Conservation (phyloP, 2,113 vertebrate species). For the Equus przewalskii region DNA sequence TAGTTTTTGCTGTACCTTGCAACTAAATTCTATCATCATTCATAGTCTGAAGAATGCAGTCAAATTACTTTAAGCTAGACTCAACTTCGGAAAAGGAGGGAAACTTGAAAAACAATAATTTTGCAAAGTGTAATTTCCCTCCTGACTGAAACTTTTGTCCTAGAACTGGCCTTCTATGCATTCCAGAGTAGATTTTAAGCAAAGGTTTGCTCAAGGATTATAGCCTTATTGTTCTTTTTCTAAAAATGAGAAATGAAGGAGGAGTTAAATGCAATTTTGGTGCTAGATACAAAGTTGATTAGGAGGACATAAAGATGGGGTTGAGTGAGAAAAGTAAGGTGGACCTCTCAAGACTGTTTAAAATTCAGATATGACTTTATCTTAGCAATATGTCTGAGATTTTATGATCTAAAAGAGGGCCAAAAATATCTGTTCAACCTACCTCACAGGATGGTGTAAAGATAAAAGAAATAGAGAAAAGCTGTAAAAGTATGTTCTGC, state of each 20-base stretch:
- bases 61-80: conserved; percentile 1
- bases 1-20: neutral
- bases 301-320: neutral
- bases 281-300: neutral
- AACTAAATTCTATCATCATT: neutral
- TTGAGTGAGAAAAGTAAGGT: neutral
- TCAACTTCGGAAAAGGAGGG: neutral
- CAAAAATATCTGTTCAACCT: conserved; percentile 41
- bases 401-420: conserved; percentile 41
- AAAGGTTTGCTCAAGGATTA: neutral
- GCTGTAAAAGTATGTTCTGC: neutral
- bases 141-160: neutral
- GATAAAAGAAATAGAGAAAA: conserved; percentile 56
- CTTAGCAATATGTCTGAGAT: conserved; percentile 32
- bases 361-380: conserved; percentile 22
- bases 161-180: neutral
- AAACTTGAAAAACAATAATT: neutral
- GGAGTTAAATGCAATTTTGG: neutral
- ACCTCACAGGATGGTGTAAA: conserved; percentile 3
- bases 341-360: neutral
- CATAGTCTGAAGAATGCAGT: neutral
- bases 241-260: neutral
- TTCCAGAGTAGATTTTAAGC: neutral
- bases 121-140: neutral
- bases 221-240: neutral